phyloP scores from a whole-genome alignment of 92 coral and sea anemone genomes.

The Epizoanthus rinbou region DNA sequence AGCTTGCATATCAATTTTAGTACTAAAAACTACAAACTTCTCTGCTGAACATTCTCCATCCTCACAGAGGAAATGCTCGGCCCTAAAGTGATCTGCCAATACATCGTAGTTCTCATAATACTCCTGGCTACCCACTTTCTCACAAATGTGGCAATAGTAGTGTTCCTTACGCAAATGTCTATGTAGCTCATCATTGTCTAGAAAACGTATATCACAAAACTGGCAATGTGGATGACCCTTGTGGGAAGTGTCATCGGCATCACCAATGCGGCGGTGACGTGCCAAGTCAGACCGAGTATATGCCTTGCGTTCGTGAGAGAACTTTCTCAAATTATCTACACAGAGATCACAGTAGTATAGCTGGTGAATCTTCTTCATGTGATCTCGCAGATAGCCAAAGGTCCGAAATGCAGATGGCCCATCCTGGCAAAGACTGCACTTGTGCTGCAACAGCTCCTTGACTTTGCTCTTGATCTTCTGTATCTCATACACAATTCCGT shows the following conservation, averaged over 20 bases:
- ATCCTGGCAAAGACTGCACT: conserved; percentile 71
- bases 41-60: conserved; percentile 88
- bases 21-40: conserved; percentile 89
- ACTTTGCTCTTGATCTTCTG: conserved; percentile 72
- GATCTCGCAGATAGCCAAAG: conserved; percentile 75
- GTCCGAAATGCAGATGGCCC: conserved; percentile 48
- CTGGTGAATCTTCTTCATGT: conserved; percentile 69
- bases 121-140: conserved; percentile 86
- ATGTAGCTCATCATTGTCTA: conserved; percentile 93
- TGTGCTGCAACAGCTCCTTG: conserved; percentile 75
- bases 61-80: conserved; percentile 88
- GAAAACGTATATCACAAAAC: conserved; percentile 88
- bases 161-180: conserved; percentile 89
- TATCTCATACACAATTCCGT: conserved; percentile 63
- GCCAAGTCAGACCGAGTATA: conserved; percentile 82
- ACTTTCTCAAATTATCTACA: conserved; percentile 78
- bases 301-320: conserved; percentile 81
- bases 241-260: conserved; percentile 83
- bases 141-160: conserved; percentile 98
- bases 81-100: conserved; percentile 80
- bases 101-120: conserved; percentile 71
- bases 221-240: conserved; percentile 96
- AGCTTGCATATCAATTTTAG: conserved; percentile 92
- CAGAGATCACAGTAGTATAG: conserved; percentile 82
- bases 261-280: conserved; percentile 87